These are phyloP conservation scores for Characodon lateralis DNA, from an alignment of 2,797 vertebrate species.

Conservation along the genomic window DNA sequence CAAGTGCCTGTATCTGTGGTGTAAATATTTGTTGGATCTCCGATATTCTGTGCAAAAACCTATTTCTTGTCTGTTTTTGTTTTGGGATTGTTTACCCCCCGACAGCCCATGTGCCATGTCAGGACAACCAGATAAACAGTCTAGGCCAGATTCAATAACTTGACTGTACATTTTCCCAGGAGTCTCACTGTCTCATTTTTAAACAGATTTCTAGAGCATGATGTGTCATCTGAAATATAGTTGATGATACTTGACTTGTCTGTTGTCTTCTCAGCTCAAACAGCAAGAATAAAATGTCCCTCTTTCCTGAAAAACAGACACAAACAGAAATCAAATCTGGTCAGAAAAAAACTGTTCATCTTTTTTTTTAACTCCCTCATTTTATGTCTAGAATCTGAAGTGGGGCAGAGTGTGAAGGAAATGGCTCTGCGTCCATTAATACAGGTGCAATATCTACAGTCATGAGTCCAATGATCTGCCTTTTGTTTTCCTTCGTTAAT, in stretches of 20 bases:
- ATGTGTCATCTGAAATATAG: background rate
- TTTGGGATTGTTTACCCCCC: constrained; percentile 62
- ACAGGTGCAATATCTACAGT: background rate
- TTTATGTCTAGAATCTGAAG: background rate
- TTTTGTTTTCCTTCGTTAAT: constrained; percentile 17
- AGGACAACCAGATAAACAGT: constrained; percentile 55
- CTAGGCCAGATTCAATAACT: constrained; percentile 25
- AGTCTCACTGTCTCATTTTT: background rate
- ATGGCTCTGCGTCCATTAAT: constrained; percentile 23
- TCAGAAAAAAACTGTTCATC: background rate
- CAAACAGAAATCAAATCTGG: too few relatives aligned
- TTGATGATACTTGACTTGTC: constrained; percentile 4
- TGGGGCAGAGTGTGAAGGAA: background rate
- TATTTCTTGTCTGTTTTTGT: constrained; percentile 30
- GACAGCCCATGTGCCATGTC: constrained; percentile 48
- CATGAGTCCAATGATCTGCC: constrained; percentile 9
- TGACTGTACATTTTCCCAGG: background rate
- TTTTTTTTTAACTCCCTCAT: background rate
- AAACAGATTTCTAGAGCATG: constrained; percentile 9
- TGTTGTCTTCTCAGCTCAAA: constrained; percentile 1
- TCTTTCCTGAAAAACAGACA: too few relatives aligned
- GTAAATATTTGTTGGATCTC: constrained; percentile 93
- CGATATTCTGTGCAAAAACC: constrained; percentile 67
- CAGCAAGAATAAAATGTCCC: background rate
- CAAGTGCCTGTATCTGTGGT: constrained; percentile 99